Percentiles rank a stretch among this genome's conserved stretches.
phyloP scores from a whole-genome alignment of 2,888 invertebrate genomes.

The Mesochorus sp. region DNA sequence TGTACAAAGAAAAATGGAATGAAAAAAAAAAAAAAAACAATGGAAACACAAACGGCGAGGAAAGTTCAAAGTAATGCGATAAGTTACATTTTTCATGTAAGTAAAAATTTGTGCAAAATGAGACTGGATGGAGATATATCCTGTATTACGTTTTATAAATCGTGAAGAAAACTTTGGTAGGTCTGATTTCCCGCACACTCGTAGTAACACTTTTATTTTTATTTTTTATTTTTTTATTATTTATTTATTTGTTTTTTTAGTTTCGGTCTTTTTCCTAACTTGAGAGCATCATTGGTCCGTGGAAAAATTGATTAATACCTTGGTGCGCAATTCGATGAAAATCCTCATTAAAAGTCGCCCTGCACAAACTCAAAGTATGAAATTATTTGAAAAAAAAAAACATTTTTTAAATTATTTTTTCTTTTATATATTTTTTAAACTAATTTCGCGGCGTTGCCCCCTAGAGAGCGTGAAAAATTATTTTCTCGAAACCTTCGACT shows the following conservation, averaged over 20 bases:
- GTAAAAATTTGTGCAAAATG: slow-evolving; percentile 61
- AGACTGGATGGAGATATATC: too few relatives aligned
- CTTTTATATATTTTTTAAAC: background rate
- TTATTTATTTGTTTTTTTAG: too few relatives aligned
- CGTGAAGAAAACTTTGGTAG: slow-evolving; percentile 48
- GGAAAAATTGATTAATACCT: slow-evolving; percentile 19
- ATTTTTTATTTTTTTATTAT: slow-evolving; percentile 24
- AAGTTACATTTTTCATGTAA: slow-evolving; percentile 65
- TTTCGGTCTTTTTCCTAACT: slow-evolving; percentile 34
- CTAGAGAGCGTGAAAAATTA: background rate
- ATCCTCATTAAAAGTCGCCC: slow-evolving; percentile 24
- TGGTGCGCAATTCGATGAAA: slow-evolving; percentile 17
- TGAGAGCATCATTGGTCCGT: slow-evolving; percentile 12
- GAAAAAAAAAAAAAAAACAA: slow-evolving; percentile 28
- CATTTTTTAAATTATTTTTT: too few relatives aligned
- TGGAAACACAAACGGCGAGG: slow-evolving; percentile 43
- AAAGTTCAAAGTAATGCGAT: slow-evolving; percentile 67
- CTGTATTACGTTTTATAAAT: slow-evolving; percentile 36
- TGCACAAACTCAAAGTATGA: slow-evolving; percentile 11
- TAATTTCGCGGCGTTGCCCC: slow-evolving; percentile 1
- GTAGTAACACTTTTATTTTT: slow-evolving; percentile 21
- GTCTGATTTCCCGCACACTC: slow-evolving; percentile 49
- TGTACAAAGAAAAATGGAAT: slow-evolving; percentile 47
- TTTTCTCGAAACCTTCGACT: background rate
- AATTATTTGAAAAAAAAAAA: slow-evolving; percentile 19